These are phyloP conservation scores for Thunnus maccoyii DNA, from an alignment of 2,113 vertebrate genomes.

Conservation along the genomic window DNA sequence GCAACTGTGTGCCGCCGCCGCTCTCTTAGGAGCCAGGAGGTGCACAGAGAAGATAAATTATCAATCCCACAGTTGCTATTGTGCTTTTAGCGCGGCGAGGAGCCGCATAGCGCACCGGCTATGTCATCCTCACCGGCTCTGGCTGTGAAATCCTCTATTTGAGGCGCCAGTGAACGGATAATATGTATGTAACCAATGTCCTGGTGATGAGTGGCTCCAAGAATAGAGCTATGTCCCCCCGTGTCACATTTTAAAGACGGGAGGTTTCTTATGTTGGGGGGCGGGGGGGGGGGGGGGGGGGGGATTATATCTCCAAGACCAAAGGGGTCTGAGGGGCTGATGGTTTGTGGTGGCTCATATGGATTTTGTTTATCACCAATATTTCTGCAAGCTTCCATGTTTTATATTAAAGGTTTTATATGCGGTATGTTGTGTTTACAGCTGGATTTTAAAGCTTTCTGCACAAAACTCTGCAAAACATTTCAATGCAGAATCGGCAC, in stretches of 20 bases:
- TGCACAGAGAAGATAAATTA: slow-evolving; percentile 49
- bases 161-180: slow-evolving; percentile 1
- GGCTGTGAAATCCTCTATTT: slow-evolving; percentile 49
- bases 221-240: slow-evolving; percentile 21
- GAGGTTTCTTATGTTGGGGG: not conserved
- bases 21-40: slow-evolving; percentile 3
- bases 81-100: slow-evolving; percentile 18
- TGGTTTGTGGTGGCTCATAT: no score
- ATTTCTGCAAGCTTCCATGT: not conserved
- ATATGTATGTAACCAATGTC: slow-evolving; percentile 41
- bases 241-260: not conserved
- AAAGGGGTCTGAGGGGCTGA: no score
- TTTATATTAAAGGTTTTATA: not conserved
- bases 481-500: no score
- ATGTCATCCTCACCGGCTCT: slow-evolving; percentile 20
- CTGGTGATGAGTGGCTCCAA: slow-evolving; percentile 19
- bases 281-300: no score
- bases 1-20: not conserved
- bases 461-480: no score
- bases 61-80: slow-evolving; percentile 37
- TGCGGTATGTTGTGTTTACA: not conserved
- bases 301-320: not conserved
- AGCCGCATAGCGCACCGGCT: slow-evolving; percentile 20
- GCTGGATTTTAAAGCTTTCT: not conserved
- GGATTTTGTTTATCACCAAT: not conserved